Percentiles rank a stretch among this genome's conserved stretches.
Conservation (phyloP, 2,888 invertebrate species). For the Hesperia comma region DNA sequence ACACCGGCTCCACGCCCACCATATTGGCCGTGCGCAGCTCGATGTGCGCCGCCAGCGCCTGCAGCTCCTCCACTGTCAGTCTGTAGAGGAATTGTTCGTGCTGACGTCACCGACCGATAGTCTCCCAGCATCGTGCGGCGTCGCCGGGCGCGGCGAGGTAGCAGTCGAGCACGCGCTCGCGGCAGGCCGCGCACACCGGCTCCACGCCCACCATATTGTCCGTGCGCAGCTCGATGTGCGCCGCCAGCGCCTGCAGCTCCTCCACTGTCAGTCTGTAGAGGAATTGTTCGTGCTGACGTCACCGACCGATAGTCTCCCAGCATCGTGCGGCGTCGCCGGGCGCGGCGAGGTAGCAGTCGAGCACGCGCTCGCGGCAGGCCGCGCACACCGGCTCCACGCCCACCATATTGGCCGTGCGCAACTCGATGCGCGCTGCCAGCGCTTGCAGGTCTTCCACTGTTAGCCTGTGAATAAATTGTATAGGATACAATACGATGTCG, state of each 20-base stretch:
- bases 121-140: no score
- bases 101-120: no score
- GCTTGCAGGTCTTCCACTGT: conserved; percentile 65
- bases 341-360: conserved; percentile 61
- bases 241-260: conserved; percentile 60
- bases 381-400: conserved; percentile 66
- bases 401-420: conserved; percentile 67
- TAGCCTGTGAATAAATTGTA: conserved; percentile 54
- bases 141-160: conserved; percentile 54
- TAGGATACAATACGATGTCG: no score
- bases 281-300: background rate
- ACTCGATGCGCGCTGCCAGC: conserved; percentile 63
- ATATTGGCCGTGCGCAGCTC: conserved; percentile 68
- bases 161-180: conserved; percentile 64
- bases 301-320: conserved; percentile 53
- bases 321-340: conserved; percentile 57
- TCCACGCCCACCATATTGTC: conserved; percentile 65
- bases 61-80: conserved; percentile 65
- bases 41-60: conserved; percentile 61
- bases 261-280: conserved; percentile 62
- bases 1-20: conserved; percentile 66
- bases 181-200: conserved; percentile 65
- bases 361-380: conserved; percentile 58
- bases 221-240: conserved; percentile 67
- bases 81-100: conserved; percentile 50